Conservation (phyloP, 2,797 vertebrate species). For the Phrynocephalus vlangalii region DNA sequence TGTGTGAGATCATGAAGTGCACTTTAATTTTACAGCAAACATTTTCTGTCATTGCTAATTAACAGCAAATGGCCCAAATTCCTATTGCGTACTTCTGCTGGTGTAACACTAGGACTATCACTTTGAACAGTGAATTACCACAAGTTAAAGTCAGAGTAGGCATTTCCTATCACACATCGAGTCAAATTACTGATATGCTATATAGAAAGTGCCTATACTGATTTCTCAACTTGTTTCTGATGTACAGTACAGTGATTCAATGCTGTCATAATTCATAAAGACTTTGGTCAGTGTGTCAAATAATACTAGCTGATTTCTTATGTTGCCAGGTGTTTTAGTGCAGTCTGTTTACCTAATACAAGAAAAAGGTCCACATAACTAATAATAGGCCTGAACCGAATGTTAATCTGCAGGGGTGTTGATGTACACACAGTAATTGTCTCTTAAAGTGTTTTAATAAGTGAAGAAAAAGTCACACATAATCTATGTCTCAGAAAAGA, state of each 20-base stretch:
- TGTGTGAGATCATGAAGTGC: neutral
- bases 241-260: too few relatives aligned
- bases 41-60: constrained; percentile 16
- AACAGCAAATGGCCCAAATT: neutral
- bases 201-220: too few relatives aligned
- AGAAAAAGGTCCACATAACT: neutral
- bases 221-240: too few relatives aligned
- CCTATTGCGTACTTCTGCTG: too few relatives aligned
- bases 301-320: neutral
- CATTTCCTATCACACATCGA: too few relatives aligned
- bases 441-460: neutral
- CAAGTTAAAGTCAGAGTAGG: too few relatives aligned
- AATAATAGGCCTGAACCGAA: too few relatives aligned
- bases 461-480: neutral
- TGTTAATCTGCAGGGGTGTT: neutral
- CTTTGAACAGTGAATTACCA: too few relatives aligned
- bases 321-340: neutral
- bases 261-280: too few relatives aligned
- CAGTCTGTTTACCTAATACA: neutral
- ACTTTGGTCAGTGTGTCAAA: neutral
- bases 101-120: too few relatives aligned
- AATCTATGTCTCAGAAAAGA: neutral
- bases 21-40: neutral
- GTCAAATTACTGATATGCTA: too few relatives aligned
- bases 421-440: neutral